Evolutionary conservation across 2,797 vertebrate species (phyloP), one percentile per base, ranked within the genome.

Genomic region (Buceros bicornis): DNA sequence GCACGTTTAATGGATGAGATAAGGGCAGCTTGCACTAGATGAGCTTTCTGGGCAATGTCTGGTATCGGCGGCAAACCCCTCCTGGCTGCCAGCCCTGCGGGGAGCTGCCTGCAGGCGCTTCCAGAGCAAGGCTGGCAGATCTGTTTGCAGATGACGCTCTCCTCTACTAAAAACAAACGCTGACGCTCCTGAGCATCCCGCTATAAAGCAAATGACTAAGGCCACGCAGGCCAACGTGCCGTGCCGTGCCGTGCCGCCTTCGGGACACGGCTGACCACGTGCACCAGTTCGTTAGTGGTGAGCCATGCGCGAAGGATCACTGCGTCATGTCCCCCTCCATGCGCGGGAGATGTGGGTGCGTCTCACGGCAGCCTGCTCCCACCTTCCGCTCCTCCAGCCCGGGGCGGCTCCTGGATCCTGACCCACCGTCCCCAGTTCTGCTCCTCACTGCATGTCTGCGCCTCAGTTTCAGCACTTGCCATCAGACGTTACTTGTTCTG

Each of bases 1-100:
- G 89, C 85, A 79, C 73, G 5, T 69, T 76, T 95, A 96, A 95
- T 89, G 90, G 76, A 86, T 94, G 94, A 95, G 90, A 88, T 83
- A 81, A 94, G 80, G 45, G 77, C 83, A 74, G 84, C 70, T 73
- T 87, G 89, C 66, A 31, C 76, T 90, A 87, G 90, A 96, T 88
- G 20, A 85, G 88, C 84, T 91, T 95, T 89, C 88, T 70, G 76
- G 35, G 85, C 80, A 91, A 67, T n/a, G 58, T 43, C 54, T 50
- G 81, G 88, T 89, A 86, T 61, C 31, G 60, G 90, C 74, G 62
- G 70, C 70, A 72, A 64, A 87, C 37, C 47, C 69, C 69, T 84
- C 8, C 90, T 70, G 81, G 56, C 70, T 78, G 62, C 57, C 57
- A 11, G 56, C 70, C 76, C 67, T 66, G 64, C 11, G 20, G 66